Evolutionary conservation across 2,797 vertebrate species (phyloP), one percentile per base, ranked within the genome.

Genomic region (Centropyge bicolor): DNA sequence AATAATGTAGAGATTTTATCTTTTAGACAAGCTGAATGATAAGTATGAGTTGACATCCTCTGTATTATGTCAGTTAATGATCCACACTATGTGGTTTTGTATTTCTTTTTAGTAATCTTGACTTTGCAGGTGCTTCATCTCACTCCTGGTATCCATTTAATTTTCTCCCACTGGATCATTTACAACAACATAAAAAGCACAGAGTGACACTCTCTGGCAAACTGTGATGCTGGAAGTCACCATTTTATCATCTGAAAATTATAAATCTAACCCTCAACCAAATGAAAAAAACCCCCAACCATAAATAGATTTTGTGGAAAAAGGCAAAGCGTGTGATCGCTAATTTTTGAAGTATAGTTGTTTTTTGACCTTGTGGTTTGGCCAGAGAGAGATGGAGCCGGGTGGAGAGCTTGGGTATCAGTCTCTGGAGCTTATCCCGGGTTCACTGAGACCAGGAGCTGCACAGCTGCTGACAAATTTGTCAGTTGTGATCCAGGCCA

Each of bases 401-500:
- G 63, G 71, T 77, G 78, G 52, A 75, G 88, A 88, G 78, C 84
- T 89, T 85, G 86, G 82, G 88, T 93, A 92, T 95, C 94, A 90
- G 85, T 86, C 88, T 78, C 86, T 91, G 90, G 90, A 90, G 67
- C 74, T 76, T 82, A 83, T 89, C 85, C 83, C 55, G 9, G 77
- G 69, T 76, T 88, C 82, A 84, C 80, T 72, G 84, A 88, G 84
- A 91, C 85, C 88, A 86, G 89, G 86, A 89, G 86, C 89, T 85
- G 80, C 91, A 92, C 91, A 94, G 92, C 92, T 88, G 88, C 92
- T 91, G 91, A 95, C 90, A 91, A 91, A 93, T 94, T 90, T 90
- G 85, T 91, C 83, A 81, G 80, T 90, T 85, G 64, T 83, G 87
- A 91, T 92, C 88, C 88, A 88, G 82, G 90, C 84, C 90, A 88